Conservation (phyloP, 2,797 vertebrate species). For the Fratercula arctica region DNA sequence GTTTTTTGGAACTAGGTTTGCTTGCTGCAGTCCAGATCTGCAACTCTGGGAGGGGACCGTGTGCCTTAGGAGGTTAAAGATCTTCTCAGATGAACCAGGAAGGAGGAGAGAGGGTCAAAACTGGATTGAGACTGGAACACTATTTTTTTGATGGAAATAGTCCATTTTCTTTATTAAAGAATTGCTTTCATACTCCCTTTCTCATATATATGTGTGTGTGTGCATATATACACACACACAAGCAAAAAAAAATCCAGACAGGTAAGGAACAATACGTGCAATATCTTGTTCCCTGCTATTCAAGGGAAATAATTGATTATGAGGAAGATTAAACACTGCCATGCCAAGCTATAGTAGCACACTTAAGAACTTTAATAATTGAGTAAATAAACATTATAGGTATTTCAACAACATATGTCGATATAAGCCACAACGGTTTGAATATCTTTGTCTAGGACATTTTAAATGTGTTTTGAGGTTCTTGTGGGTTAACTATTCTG, state of each 20-base stretch:
- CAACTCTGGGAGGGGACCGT: not conserved
- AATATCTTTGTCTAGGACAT: not conserved
- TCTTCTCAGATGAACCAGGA: not conserved
- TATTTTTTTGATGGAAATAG: not conserved
- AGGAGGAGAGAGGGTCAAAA: not conserved
- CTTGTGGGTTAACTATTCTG: not conserved
- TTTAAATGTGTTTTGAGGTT: not conserved
- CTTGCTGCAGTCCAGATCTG: not conserved
- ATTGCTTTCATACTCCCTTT: not conserved
- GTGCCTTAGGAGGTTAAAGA: not conserved
- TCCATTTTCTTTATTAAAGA: not conserved
- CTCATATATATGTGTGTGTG: not conserved
- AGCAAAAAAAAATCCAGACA: not conserved
- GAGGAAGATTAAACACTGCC: not conserved
- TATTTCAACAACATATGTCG: not conserved
- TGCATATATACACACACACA: too few species aligned
- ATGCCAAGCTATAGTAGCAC: not conserved
- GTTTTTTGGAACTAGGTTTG: not conserved
- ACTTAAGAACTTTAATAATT: not conserved
- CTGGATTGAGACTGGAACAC: not conserved
- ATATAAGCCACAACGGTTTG: not conserved
- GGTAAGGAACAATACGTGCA: not conserved
- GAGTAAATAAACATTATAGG: not conserved
- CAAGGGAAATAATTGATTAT: not conserved
- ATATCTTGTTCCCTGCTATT: not conserved